Percentiles rank a stretch among this genome's conserved stretches.
These are phyloP conservation scores for Anguilla megastoma DNA, from an alignment of 2,797 vertebrate genomes.

Conservation along the genomic window DNA sequence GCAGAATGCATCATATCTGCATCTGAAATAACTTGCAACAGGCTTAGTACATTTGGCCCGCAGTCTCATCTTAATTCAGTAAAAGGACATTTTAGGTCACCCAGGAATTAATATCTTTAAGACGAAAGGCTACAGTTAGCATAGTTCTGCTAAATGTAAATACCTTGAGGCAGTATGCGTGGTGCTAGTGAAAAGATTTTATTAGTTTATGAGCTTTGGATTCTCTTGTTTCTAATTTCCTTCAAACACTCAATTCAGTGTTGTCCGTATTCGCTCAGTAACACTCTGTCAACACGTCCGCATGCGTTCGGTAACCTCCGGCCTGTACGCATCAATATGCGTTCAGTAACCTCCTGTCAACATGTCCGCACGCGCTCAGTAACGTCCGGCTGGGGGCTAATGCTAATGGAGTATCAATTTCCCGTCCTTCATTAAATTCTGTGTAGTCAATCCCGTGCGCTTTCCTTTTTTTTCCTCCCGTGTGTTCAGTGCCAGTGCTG, in stretches of 20 bases:
- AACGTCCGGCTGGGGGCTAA: background rate
- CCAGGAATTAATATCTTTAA: background rate
- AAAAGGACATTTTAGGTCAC: too few species aligned
- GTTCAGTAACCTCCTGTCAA: background rate
- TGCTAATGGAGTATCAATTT: background rate
- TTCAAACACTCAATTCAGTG: background rate
- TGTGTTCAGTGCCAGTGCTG: conserved; percentile 92
- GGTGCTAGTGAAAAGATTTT: background rate
- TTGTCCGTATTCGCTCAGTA: too few species aligned
- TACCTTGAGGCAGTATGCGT: background rate
- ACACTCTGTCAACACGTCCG: too few species aligned
- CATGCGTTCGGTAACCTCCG: too few species aligned
- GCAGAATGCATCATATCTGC: too few species aligned
- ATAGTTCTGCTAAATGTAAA: background rate
- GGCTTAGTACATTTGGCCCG: too few species aligned
- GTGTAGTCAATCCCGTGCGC: background rate
- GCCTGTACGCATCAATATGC: background rate
- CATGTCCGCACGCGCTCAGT: background rate
- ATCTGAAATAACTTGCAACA: too few species aligned
- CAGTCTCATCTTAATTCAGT: too few species aligned
- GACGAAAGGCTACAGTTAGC: background rate
- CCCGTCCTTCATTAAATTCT: background rate
- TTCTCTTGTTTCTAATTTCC: background rate
- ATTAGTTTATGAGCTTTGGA: background rate
- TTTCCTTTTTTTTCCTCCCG: conserved; percentile 38